A percentile compares a stretch with the other conserved stretches of the same genome.
Conservation (phyloP, 2,113 vertebrate genomes). For the Actenoides hombroni region DNA sequence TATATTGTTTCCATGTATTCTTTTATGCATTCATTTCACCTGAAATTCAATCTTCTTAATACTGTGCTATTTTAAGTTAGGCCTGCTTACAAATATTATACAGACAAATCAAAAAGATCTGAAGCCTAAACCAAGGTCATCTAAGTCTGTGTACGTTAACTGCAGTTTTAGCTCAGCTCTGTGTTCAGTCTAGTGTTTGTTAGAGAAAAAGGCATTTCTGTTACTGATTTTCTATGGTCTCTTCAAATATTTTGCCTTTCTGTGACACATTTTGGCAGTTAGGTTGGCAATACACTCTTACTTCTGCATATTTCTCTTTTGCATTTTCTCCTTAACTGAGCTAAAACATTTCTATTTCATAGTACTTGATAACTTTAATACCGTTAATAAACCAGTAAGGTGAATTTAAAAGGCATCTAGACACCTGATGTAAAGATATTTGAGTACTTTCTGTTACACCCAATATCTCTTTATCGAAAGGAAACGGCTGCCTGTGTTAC, state of each 20-base stretch:
- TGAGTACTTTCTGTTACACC: background rate
- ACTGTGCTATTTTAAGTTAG: background rate
- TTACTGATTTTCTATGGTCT: background rate
- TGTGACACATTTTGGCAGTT: background rate
- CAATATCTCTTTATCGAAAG: background rate
- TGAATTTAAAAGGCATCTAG: background rate
- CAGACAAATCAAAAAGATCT: background rate
- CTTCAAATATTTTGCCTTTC: background rate
- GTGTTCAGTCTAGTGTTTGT: background rate
- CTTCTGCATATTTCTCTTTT: background rate
- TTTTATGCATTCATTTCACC: background rate
- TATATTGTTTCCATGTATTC: background rate
- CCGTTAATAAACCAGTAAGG: background rate
- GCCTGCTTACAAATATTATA: background rate
- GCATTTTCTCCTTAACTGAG: background rate
- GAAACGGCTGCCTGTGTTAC: slow-evolving; percentile 22
- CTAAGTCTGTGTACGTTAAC: background rate
- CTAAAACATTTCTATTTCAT: background rate
- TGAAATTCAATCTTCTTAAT: background rate
- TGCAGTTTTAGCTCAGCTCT: background rate
- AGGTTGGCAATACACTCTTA: background rate
- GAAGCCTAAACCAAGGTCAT: background rate
- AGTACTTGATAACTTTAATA: background rate
- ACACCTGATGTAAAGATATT: background rate
- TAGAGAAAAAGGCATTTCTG: background rate